A percentile compares a stretch with the other conserved stretches of the same genome.
Conservation (phyloP, 2,888 invertebrate genomes). For the Mythimna loreyi region DNA sequence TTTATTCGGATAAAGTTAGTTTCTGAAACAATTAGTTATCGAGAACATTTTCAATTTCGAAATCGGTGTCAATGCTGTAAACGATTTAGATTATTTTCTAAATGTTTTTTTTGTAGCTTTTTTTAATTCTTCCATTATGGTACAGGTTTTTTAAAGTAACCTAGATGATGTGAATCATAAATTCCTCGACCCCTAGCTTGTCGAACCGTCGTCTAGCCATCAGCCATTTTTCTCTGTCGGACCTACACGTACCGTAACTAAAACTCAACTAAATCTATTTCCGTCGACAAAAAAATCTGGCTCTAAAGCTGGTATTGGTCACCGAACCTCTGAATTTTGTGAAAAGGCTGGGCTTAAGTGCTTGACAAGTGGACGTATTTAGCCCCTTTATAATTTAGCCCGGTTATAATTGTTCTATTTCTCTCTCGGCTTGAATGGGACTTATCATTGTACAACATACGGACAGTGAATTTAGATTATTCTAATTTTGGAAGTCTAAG, state of each 20-base stretch:
- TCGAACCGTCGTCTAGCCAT: not conserved
- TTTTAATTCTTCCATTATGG: too few species aligned
- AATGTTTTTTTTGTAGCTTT: too few species aligned
- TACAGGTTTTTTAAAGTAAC: too few species aligned
- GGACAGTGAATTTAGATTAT: not conserved
- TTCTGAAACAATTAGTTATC: too few species aligned
- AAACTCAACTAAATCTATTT: conserved; percentile 6
- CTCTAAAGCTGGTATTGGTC: conserved; percentile 6
- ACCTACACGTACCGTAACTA: not conserved
- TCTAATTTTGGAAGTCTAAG: conserved; percentile 10
- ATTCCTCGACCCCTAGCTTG: not conserved
- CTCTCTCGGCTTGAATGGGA: conserved; percentile 10
- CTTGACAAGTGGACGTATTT: conserved; percentile 26
- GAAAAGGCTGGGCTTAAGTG: conserved; percentile 8
- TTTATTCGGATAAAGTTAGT: too few species aligned
- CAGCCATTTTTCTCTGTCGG: not conserved
- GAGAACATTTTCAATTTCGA: too few species aligned
- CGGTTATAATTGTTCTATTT: conserved; percentile 21
- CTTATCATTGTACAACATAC: conserved; percentile 18
- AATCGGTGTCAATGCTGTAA: too few species aligned
- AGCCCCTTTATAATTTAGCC: conserved; percentile 24
- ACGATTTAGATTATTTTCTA: too few species aligned
- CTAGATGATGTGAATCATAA: too few species aligned
- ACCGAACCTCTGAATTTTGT: not conserved
- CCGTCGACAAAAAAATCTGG: not conserved